Base-by-base conservation (phyloP, 2,888 invertebrate genomes). In the Parnassius smintheus region DNA sequence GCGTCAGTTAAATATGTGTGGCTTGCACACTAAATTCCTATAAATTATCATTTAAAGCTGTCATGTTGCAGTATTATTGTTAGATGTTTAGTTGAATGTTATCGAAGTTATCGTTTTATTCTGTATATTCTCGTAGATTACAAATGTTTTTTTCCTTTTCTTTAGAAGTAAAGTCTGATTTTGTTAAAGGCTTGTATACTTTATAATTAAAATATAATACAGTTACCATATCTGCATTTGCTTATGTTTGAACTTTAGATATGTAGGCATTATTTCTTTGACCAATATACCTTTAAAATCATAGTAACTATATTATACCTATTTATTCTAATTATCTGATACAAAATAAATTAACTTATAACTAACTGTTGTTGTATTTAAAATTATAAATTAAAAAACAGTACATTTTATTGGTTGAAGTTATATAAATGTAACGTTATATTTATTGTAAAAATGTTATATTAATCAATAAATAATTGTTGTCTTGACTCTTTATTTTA, bases 391-490 rank as follows among this genome's bases (percentile, higher is more conserved):
- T 12, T 18, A 22, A 55, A 18, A 9, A 22, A 55, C 7, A 50
- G 41, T 25, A 52, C 35, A 54, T 49, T 41, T 9, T 59, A 53
- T 59, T 54, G 41, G 42, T 48, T 41, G 13, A 35, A 48, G 25
- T n/a, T 44, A 35, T 35, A 35, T 35, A 35, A 35, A 35, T 35
- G 42, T 49, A 9, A 25, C n/a, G 35, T 35, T 18, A 44, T 59
- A 56, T 56, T 59, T 60, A 64, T 56, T 60, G 53, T 56, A 60
- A 49, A 49, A 64, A 35, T 57, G 52, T 64, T 60, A 57, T 51
- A n/a, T 51, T 60, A 53, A 60, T 56, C 56, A 60, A 57, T 60
- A 57, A 64, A 64, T 49, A 44, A 52, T 64, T 60, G 59, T 64
- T 59, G 44, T 51, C 18, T n/a, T 45, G 18, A 9, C 9, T n/a